A percentile compares a stretch with the other conserved stretches of the same genome.
Conservation (phyloP, 2,113 vertebrate genomes). For the Lampris incognitus region DNA sequence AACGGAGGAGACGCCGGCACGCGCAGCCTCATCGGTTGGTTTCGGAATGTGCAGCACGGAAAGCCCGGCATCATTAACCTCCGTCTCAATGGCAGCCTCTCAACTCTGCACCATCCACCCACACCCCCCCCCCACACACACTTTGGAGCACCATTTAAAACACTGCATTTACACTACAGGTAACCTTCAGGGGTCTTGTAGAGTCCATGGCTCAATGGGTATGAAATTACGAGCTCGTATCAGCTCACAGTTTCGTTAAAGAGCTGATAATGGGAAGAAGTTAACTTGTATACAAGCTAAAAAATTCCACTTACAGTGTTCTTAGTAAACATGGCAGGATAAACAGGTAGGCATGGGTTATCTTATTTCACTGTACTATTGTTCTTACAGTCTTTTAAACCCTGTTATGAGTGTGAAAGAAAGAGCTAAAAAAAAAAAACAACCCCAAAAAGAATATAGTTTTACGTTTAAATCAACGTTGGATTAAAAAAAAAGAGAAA, state of each 20-base stretch:
- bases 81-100: constrained; percentile 47
- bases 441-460: too few relatives aligned
- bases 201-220: too few relatives aligned
- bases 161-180: constrained; percentile 46
- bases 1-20: constrained; percentile 12
- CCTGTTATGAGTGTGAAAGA: too few relatives aligned
- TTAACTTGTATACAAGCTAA: too few relatives aligned
- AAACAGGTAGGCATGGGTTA: constrained; percentile 9
- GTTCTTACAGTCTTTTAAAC: too few relatives aligned
- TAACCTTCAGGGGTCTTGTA: too few relatives aligned
- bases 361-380: not conserved
- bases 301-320: too few relatives aligned
- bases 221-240: constrained; percentile 1
- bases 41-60: constrained; percentile 41
- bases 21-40: constrained; percentile 35
- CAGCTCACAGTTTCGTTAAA: constrained; percentile 72
- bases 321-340: constrained; percentile 16
- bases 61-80: constrained; percentile 68
- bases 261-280: constrained; percentile 30
- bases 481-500: too few relatives aligned
- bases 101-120: constrained; percentile 18
- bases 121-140: not conserved
- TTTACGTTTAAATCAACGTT: too few relatives aligned
- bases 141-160: constrained; percentile 50
- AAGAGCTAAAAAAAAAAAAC: too few relatives aligned